Percentiles rank a stretch among this genome's conserved stretches.
phyloP scores from a whole-genome alignment of 2,888 invertebrate genomes.

The Drosophila mayaguana region DNA sequence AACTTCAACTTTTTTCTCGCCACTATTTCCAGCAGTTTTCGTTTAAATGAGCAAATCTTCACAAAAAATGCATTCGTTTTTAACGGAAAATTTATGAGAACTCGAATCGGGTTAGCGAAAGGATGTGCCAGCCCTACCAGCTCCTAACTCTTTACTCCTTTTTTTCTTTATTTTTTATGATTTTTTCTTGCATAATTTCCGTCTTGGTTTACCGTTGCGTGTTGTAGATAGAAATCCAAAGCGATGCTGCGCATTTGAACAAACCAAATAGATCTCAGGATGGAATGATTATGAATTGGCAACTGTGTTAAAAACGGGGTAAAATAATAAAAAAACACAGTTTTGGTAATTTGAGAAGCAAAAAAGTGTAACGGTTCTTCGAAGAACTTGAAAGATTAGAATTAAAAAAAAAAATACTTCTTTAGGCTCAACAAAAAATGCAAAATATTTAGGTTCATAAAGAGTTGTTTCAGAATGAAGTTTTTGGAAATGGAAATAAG shows the following conservation, averaged over 20 bases:
- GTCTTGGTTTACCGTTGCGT: constrained; percentile 64
- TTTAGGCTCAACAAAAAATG: not conserved
- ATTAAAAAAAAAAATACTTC: not conserved
- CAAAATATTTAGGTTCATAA: not conserved
- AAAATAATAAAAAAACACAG: constrained; percentile 14
- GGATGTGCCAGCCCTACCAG: constrained; percentile 19
- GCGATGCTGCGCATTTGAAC: constrained; percentile 45
- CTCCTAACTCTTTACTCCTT: constrained; percentile 11
- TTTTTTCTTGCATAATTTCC: constrained; percentile 55
- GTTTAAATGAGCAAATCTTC: constrained; percentile 74
- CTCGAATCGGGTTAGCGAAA: constrained; percentile 37
- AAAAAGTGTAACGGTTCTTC: constrained; percentile 51
- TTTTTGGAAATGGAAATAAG: not conserved
- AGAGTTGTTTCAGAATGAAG: no score
- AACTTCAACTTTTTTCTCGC: constrained; percentile 29
- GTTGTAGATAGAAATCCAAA: constrained; percentile 71
- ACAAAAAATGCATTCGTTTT: constrained; percentile 68
- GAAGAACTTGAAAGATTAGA: not conserved
- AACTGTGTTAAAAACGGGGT: constrained; percentile 9
- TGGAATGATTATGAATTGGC: not conserved
- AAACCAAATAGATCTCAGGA: constrained; percentile 12
- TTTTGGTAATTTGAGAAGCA: constrained; percentile 52
- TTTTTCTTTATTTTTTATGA: not conserved
- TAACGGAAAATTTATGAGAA: constrained; percentile 78
- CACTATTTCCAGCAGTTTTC: constrained; percentile 61